Evolutionary conservation across 2,888 invertebrate genomes (phyloP), one percentile per base, ranked within the genome.

Genomic region (Drosophila mercatorum): DNA sequence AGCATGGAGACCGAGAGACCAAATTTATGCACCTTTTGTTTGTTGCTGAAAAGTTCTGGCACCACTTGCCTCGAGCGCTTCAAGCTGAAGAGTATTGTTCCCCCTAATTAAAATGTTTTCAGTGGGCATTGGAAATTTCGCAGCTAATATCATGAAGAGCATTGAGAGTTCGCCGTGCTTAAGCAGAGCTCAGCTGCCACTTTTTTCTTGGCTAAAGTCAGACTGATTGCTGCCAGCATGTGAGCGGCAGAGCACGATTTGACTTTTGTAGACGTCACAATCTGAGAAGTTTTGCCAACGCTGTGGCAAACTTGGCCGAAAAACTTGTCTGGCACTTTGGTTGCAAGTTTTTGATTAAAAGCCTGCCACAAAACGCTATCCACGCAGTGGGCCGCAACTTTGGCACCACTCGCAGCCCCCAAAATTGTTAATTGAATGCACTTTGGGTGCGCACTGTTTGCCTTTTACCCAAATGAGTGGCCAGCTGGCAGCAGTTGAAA

Each of bases 251-350:
- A 65, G 83, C 89, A 88, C 79, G 81, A 84, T 87, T 89, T 89
- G 83, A 89, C 89, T 83, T 83, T 83, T 84, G 84, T 84, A 75
- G 79, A 87, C 87, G 89, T 89, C 89, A 83, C 89, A 88, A 89
- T 83, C 83, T 72, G 28, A 75, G 78, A 81, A 89, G 82, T 84
- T 81, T 83, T 75, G 55, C 70, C 67, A 61, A 47, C 46, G 49
- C 68, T 75, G 44, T 64, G 70, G 65, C 78, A 87, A 82, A 89
- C 84, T 89, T 87, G 69, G 70, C 57, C 61, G 49, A 57, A 81
- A 75, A 89, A 89, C 74, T 88, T 88, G 63, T 72, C 80, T 61
- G 76, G 64, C 79, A 86, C 78, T 80, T 80, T 85, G 78, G 80
- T 58, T 75, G 81, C 83, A 85, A 85, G 88, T 85, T 85, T 85